A percentile compares a stretch with the other conserved stretches of the same genome.
phyloP scores from a whole-genome alignment of 2,888 invertebrate genomes.

The Kuschelorhynchus macadamiae region DNA sequence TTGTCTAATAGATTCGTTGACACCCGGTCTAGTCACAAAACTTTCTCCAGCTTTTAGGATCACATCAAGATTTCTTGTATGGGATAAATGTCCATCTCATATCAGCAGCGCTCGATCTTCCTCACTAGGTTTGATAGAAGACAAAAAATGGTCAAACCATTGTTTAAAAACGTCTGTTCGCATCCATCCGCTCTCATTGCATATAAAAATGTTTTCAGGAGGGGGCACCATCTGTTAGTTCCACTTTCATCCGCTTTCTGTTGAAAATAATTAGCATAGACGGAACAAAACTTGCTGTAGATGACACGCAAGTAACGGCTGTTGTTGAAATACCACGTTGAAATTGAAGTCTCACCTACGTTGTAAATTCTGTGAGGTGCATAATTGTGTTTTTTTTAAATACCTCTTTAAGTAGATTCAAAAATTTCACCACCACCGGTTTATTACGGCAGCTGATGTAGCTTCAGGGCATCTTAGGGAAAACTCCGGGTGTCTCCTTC shows the following conservation, averaged over 20 bases:
- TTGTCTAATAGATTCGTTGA: too few relatives aligned
- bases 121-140: conserved; percentile 54
- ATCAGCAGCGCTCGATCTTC: conserved; percentile 49
- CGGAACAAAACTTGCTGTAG: conserved; percentile 36
- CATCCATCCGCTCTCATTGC: conserved; percentile 59
- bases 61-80: conserved; percentile 32
- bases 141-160: conserved; percentile 65
- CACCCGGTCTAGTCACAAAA: conserved; percentile 27
- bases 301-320: conserved; percentile 31
- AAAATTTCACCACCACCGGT: conserved; percentile 6
- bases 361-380: conserved; percentile 30
- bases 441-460: conserved; percentile 7
- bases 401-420: background rate
- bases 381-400: conserved; percentile 2
- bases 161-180: conserved; percentile 58
- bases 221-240: conserved; percentile 59
- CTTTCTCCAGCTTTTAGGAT: conserved; percentile 24
- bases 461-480: conserved; percentile 2
- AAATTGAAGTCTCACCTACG: conserved; percentile 31
- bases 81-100: conserved; percentile 34
- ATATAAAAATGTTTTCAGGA: conserved; percentile 54
- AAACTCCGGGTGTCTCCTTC: conserved; percentile 3
- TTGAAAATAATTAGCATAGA: conserved; percentile 37
- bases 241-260: conserved; percentile 37
- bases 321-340: conserved; percentile 25